phyloP scores from a whole-genome alignment of 2,797 vertebrate genomes.

The Antennarius maculatus region DNA sequence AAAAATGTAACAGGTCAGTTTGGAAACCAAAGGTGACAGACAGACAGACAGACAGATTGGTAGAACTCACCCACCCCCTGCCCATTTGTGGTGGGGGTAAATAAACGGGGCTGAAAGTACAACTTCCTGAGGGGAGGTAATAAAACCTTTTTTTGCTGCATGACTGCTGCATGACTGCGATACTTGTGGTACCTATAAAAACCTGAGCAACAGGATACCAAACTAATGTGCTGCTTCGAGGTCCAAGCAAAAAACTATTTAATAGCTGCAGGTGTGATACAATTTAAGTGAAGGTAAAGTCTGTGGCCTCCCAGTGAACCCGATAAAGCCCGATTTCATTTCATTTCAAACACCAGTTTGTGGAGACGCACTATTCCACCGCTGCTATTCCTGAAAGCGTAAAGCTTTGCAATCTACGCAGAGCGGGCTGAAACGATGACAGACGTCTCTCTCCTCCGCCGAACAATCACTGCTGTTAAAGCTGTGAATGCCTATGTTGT shows the following conservation, averaged over 20 bases:
- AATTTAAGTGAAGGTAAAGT: conserved; percentile 43
- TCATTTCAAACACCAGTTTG: conserved; percentile 58
- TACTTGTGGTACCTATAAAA: conserved; percentile 9
- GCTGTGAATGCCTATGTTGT: conserved; percentile 34
- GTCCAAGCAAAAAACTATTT: conserved; percentile 14
- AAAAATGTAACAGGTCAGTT: too few relatives aligned
- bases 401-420: conserved; percentile 47
- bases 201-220: conserved; percentile 6
- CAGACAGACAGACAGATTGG: too few relatives aligned
- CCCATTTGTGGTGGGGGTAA: too few relatives aligned
- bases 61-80: too few relatives aligned
- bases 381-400: conserved; percentile 61
- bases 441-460: conserved; percentile 38
- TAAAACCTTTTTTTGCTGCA: conserved; percentile 4
- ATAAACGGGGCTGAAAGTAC: too few relatives aligned
- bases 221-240: conserved; percentile 12
- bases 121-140: too few relatives aligned
- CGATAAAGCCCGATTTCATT: conserved; percentile 49
- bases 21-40: too few relatives aligned
- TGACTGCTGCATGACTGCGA: not conserved
- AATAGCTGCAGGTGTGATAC: conserved; percentile 42
- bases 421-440: conserved; percentile 47
- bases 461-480: conserved; percentile 25
- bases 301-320: conserved; percentile 57
- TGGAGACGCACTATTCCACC: not conserved